Conservation (phyloP, 2,888 invertebrate genomes). For the Nemurella pictetii region DNA sequence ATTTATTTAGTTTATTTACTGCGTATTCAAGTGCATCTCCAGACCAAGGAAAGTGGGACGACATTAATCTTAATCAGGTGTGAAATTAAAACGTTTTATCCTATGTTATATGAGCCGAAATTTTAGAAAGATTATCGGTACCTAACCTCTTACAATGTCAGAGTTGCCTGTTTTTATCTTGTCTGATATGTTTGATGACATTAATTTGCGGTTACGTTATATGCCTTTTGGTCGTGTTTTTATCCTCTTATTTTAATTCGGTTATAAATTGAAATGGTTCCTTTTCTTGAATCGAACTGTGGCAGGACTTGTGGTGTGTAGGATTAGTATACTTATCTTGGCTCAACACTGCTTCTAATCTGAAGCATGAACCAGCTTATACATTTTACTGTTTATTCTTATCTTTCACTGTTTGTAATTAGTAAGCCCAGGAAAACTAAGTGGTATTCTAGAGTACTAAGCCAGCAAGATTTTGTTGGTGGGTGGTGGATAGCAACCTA, state of each 20-base stretch:
- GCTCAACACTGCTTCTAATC: too few species aligned
- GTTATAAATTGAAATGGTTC: too few species aligned
- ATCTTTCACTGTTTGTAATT: too few species aligned
- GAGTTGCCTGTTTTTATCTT: not conserved
- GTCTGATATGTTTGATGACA: not conserved
- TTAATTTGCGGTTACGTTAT: not conserved
- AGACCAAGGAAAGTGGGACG: conserved; percentile 38
- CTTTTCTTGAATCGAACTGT: too few species aligned
- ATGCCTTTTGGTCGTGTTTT: not conserved
- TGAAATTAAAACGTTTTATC: conserved; percentile 21
- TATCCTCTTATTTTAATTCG: not conserved
- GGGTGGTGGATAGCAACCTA: too few species aligned
- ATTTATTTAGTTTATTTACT: conserved; percentile 1
- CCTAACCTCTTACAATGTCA: conserved; percentile 3
- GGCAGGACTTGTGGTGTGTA: too few species aligned
- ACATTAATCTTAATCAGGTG: conserved; percentile 32
- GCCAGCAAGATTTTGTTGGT: too few species aligned
- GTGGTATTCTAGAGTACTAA: too few species aligned
- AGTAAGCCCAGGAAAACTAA: too few species aligned
- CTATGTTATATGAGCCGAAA: not conserved
- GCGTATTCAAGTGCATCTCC: conserved; percentile 30
- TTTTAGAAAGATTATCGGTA: not conserved
- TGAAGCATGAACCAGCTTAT: too few species aligned
- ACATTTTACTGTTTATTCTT: too few species aligned
- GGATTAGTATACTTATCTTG: too few species aligned